Conservation (phyloP, 1,140 invertebrate genomes). For the Saxidomus purpurata region DNA sequence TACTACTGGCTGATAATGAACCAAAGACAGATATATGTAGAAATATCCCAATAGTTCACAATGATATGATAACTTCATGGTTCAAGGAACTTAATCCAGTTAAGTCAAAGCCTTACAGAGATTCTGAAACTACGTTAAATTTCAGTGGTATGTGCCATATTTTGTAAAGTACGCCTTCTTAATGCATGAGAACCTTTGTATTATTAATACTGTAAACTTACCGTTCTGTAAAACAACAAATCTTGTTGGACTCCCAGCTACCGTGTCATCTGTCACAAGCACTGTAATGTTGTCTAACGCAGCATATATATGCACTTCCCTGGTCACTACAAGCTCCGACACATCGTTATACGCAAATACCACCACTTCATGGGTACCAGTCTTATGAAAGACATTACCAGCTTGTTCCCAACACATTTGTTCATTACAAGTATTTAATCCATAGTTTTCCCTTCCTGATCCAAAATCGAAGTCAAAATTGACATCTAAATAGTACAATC, state of each 20-base stretch:
- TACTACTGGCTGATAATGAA: no score
- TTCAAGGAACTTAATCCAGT: no score
- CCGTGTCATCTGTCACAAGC: background rate
- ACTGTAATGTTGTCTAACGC: conserved; percentile 21
- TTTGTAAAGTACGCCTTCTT: no score
- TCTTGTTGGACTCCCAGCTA: conserved; percentile 9
- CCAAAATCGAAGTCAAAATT: conserved; percentile 41
- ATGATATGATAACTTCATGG: no score
- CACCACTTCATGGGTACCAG: conserved; percentile 15
- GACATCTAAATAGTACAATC: background rate
- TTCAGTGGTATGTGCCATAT: no score
- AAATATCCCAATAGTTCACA: no score
- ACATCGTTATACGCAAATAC: conserved; percentile 38
- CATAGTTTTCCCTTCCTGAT: background rate
- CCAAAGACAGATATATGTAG: no score
- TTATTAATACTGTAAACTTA: no score
- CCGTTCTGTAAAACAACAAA: conserved; percentile 28
- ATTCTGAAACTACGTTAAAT: no score
- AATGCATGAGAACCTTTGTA: no score
- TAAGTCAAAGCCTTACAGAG: no score
- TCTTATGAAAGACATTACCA: background rate
- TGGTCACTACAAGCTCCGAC: background rate
- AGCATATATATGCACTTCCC: background rate
- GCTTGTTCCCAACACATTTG: background rate
- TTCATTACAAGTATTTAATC: background rate